These are phyloP conservation scores for Arnoldichthys spilopterus DNA, from an alignment of 2,797 vertebrate species.

Conservation along the genomic window DNA sequence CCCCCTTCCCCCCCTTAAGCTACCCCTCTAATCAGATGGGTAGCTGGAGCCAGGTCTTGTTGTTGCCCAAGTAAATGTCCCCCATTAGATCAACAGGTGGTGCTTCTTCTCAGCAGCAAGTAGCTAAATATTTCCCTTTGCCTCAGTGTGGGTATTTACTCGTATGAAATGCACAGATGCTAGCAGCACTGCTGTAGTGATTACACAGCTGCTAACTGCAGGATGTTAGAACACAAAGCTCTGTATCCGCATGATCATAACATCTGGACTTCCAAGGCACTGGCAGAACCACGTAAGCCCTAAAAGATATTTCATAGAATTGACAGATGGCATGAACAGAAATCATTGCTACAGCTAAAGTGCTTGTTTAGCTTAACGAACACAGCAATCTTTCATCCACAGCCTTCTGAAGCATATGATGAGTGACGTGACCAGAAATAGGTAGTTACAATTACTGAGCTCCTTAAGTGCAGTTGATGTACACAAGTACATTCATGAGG, in stretches of 20 bases:
- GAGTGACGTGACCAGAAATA: neutral
- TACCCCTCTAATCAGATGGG: too few relatives aligned
- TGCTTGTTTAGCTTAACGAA: neutral
- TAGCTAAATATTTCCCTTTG: neutral
- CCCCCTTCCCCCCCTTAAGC: too few relatives aligned
- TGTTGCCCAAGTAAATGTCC: neutral
- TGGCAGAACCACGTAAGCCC: neutral
- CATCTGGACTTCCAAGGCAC: constrained; percentile 18
- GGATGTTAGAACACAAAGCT: neutral
- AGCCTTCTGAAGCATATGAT: neutral
- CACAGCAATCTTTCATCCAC: neutral
- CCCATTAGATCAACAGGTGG: neutral
- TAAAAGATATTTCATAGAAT: neutral
- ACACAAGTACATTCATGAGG: too few relatives aligned
- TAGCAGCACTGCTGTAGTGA: neutral
- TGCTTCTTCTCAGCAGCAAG: neutral
- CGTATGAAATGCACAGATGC: constrained; percentile 7
- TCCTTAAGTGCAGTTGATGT: too few relatives aligned
- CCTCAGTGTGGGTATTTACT: neutral
- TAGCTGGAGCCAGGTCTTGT: too few relatives aligned
- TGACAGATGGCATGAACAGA: neutral
- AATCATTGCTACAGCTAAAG: neutral
- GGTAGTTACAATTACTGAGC: neutral
- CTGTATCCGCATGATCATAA: constrained; percentile 3
- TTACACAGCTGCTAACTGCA: constrained; percentile 15